Conservation (phyloP, 2,113 vertebrate genomes). For the Phalacrocorax brasilianus region DNA sequence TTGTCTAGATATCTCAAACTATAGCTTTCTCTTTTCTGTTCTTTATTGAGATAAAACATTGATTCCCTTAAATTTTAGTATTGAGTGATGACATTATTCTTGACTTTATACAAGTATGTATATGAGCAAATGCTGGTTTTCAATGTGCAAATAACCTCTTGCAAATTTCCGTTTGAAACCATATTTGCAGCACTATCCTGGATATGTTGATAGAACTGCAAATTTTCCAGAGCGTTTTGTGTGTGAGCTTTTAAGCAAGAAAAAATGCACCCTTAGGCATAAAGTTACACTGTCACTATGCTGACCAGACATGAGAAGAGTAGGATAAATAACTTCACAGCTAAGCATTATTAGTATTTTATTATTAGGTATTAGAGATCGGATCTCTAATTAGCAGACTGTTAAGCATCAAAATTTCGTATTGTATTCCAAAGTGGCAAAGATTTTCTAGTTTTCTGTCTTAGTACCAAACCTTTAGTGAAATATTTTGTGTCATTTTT, state of each 20-base stretch:
- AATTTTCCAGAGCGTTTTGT: constrained; percentile 53
- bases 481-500: not conserved
- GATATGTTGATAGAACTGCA: constrained; percentile 30
- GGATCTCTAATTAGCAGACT: not conserved
- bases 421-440: not conserved
- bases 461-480: not conserved
- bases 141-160: not conserved
- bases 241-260: constrained; percentile 61
- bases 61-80: constrained; percentile 63
- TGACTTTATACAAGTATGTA: constrained; percentile 64
- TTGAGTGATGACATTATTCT: constrained; percentile 63
- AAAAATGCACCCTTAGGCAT: not conserved
- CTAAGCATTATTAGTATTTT: not conserved
- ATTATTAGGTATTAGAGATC: not conserved
- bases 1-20: constrained; percentile 39
- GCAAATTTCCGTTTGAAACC: constrained; percentile 58
- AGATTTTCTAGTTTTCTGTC: not conserved
- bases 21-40: constrained; percentile 61
- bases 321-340: not conserved
- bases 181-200: constrained; percentile 44
- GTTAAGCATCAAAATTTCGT: not conserved
- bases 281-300: not conserved
- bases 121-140: not conserved
- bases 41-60: constrained; percentile 57
- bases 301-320: not conserved